phyloP scores from a whole-genome alignment of 2,113 vertebrate genomes.

The Sylvietta virens region DNA sequence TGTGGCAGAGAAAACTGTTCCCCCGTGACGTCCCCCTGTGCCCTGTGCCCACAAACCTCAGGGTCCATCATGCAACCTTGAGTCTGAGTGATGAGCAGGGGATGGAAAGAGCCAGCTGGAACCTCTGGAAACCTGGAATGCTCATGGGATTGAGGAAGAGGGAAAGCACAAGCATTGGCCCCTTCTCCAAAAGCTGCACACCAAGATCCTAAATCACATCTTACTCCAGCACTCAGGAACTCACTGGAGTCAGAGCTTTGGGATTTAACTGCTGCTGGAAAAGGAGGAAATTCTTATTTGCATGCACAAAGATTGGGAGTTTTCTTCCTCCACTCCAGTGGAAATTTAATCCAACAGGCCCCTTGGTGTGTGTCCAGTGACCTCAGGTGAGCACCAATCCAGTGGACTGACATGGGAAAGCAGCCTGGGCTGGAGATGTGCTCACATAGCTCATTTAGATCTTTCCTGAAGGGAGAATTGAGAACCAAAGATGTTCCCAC shows the following conservation, averaged over 20 bases:
- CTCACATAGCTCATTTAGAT: background rate
- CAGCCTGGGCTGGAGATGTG: background rate
- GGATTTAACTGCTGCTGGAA: background rate
- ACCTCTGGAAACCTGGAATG: background rate
- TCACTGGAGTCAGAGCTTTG: background rate
- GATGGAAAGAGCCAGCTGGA: background rate
- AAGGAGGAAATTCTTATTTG: background rate
- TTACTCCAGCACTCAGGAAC: background rate
- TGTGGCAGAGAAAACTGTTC: background rate
- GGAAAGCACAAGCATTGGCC: rapidly evolving
- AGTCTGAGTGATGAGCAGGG: background rate
- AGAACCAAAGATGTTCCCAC: background rate
- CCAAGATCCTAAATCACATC: background rate
- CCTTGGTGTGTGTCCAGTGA: background rate
- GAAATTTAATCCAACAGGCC: background rate
- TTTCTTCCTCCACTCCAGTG: background rate
- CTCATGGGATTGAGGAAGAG: background rate
- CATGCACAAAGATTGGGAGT: background rate
- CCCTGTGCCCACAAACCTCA: background rate
- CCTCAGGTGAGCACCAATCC: background rate
- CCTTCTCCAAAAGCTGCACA: background rate
- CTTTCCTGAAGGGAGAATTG: background rate
- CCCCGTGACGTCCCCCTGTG: rapidly evolving
- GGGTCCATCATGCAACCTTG: background rate
- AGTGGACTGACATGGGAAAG: background rate